Evolutionary conservation across 2,888 invertebrate genomes (phyloP), one percentile per base, ranked within the genome.

Genomic region (Cephus pulcher): DNA sequence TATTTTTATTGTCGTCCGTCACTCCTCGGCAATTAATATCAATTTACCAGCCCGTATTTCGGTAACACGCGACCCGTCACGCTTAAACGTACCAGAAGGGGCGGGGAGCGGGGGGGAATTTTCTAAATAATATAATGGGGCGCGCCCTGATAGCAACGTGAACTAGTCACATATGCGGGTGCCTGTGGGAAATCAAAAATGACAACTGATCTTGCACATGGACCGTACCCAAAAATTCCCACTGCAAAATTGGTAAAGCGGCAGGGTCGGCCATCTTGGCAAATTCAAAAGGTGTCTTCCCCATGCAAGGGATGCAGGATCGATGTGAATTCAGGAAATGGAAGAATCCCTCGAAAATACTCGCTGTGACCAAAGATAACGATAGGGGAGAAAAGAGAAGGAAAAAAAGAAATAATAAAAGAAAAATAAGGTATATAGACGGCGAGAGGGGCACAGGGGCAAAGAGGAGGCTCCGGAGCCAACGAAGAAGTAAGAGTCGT

Each of bases 31-130:
- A 83, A 85, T 87, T 85, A 85, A 85, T 82, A 82, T 79, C 86
- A 87, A 87, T 88, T 88, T 84, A 82, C 79, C 80, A 79, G 84
- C 88, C 87, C 88, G 88, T 87, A 88, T 88, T 86, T 85, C 83
- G 81, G 84, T 82, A 84, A 84, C 82, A 82, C 83, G 84, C 81
- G 85, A 83, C 78, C 79, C 75, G 76, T 12, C 23, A 33, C 71
- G 11, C 71, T 15, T 32, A 15, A 32, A 2, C 11, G 11, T 32
- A 34, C 32, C 1, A 37, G 78, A 69, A 75, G 68, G 9, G 11
- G n/a, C n/a, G n/a, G 11, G 15, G 33, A 12, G 32, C 2, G 30
- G 30, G 76, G 80, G 75, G 40, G 75, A 0, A 84, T 83, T 85
- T 84, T 81, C 78, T 34, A 78, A 82, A 82, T 84, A 82, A 70